Evolutionary conservation across 1,140 invertebrate genomes (phyloP).

Genomic region (Drosophila nigromelanica): DNA sequence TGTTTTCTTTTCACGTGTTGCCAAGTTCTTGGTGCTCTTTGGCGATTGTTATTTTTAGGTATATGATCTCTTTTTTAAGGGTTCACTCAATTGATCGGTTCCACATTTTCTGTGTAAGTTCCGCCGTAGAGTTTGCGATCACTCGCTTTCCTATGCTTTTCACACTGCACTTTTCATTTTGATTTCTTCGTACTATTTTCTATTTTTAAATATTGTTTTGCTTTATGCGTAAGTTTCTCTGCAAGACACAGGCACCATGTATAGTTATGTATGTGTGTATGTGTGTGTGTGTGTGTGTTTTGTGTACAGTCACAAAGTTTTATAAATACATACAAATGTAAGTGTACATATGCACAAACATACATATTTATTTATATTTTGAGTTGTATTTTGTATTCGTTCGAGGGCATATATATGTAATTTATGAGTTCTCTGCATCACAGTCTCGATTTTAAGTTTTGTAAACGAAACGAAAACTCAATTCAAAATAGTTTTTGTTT

Average conservation of each 20-base stretch:
- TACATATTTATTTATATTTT: slow-evolving; percentile 25
- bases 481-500: no score
- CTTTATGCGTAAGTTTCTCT: slow-evolving; percentile 68
- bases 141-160: slow-evolving; percentile 24
- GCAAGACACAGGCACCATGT: slow-evolving; percentile 32
- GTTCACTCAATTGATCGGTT: slow-evolving; percentile 74
- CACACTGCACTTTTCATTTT: slow-evolving; percentile 70
- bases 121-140: slow-evolving; percentile 26
- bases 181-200: slow-evolving; percentile 55
- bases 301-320: slow-evolving; percentile 63
- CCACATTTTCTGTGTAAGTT: slow-evolving; percentile 52
- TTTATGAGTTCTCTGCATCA: slow-evolving; percentile 78
- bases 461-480: no score
- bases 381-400: slow-evolving; percentile 49
- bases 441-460: slow-evolving; percentile 39
- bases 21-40: slow-evolving; percentile 49
- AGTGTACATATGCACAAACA: not conserved
- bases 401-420: slow-evolving; percentile 67
- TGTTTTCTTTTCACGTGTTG: slow-evolving; percentile 46
- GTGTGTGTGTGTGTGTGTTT: slow-evolving; percentile 13
- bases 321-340: slow-evolving; percentile 33
- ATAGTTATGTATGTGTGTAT: slow-evolving; percentile 5
- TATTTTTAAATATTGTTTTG: slow-evolving; percentile 78
- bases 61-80: slow-evolving; percentile 47
- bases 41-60: slow-evolving; percentile 33